These are phyloP conservation scores for Colostygia pectinataria DNA, from an alignment of 2,888 invertebrate species.

Conservation along the genomic window DNA sequence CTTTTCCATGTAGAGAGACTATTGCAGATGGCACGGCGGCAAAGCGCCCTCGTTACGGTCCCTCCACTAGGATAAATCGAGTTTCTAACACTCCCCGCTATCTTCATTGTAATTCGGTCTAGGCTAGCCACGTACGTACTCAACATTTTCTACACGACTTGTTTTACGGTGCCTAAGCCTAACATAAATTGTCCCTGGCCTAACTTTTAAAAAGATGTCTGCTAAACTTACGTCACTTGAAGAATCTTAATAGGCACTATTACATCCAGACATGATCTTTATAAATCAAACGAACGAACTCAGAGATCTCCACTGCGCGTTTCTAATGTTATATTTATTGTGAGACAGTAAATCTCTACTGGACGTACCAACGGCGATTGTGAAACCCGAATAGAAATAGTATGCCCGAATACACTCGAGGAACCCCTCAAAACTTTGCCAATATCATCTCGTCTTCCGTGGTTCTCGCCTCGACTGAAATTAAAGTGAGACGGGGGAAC, in stretches of 20 bases:
- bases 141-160: constrained; percentile 19
- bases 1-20: constrained; percentile 63
- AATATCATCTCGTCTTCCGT: constrained; percentile 49
- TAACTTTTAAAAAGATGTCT: background rate
- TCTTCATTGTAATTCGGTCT: constrained; percentile 52
- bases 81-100: constrained; percentile 48
- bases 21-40: constrained; percentile 51
- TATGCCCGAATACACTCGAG: constrained; percentile 39
- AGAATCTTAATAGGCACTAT: constrained; percentile 9
- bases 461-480: constrained; percentile 38
- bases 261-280: constrained; percentile 9
- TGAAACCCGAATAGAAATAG: constrained; percentile 33
- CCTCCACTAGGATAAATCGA: constrained; percentile 62
- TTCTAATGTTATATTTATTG: constrained; percentile 29
- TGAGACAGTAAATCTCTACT: constrained; percentile 38
- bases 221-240: constrained; percentile 1
- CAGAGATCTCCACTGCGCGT: constrained; percentile 4
- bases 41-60: constrained; percentile 54
- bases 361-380: constrained; percentile 40
- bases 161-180: constrained; percentile 21
- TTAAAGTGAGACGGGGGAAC: constrained; percentile 23
- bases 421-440: constrained; percentile 56
- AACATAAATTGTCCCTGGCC: constrained; percentile 13
- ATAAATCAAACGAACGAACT: constrained; percentile 10
- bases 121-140: constrained; percentile 42